Percentiles rank a stretch among this genome's conserved stretches.
Conservation (phyloP, 1,140 invertebrate genomes). For the Drosophila punjabiensis region DNA sequence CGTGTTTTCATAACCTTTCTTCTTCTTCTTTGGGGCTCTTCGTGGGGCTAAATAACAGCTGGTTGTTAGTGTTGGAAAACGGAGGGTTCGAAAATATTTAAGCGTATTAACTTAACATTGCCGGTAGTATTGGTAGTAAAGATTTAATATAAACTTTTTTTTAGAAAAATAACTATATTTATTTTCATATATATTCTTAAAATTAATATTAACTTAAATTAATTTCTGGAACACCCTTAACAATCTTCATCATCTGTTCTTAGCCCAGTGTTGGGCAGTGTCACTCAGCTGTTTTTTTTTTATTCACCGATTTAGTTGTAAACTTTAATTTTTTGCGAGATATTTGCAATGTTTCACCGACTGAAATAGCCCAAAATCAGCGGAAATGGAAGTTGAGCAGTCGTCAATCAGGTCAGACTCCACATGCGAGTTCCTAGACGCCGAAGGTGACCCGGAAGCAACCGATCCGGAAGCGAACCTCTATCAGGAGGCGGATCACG, state of each 20-base stretch:
- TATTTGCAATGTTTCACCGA: conserved; percentile 50
- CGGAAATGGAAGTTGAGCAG: conserved; percentile 69
- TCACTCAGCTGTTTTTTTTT: conserved; percentile 8
- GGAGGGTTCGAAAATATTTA: too few species aligned
- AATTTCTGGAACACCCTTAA: not conserved
- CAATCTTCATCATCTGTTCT: conserved; percentile 28
- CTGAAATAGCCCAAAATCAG: conserved; percentile 2
- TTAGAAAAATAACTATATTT: too few species aligned
- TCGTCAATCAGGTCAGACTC: conserved; percentile 71
- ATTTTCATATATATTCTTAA: too few species aligned
- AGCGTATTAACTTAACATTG: not conserved
- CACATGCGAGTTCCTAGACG: conserved; percentile 70
- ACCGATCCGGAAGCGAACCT: conserved; percentile 47
- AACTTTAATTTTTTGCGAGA: conserved; percentile 25
- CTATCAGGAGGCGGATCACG: conserved; percentile 70
- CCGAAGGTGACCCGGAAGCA: conserved; percentile 65
- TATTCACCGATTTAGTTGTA: conserved; percentile 31
- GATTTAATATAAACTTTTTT: accelerated
- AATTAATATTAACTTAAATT: too few species aligned
- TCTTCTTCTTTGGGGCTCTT: conserved; percentile 21
- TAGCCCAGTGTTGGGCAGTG: conserved; percentile 19
- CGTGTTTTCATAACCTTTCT: conserved; percentile 59
- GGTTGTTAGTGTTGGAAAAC: conserved; percentile 27
- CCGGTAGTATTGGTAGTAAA: not conserved
- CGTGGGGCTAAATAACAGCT: conserved; percentile 28